Conservation (phyloP, 1,140 invertebrate genomes). For the Heliconius congener region DNA sequence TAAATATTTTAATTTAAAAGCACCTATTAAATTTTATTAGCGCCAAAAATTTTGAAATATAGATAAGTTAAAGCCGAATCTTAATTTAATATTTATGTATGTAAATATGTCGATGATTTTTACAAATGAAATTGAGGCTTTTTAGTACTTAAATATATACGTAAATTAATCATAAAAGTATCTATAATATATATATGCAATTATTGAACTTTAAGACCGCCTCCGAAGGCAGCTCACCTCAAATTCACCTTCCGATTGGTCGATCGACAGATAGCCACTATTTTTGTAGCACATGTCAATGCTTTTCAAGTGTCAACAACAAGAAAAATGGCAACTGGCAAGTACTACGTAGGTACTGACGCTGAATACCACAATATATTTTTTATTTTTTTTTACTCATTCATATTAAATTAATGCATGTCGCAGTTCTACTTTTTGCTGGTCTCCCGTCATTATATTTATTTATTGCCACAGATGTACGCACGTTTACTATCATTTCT, state of each 20-base stretch:
- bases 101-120: too few relatives aligned
- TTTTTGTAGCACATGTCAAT: conserved; percentile 34
- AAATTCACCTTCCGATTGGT: conserved; percentile 40
- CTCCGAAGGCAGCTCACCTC: conserved; percentile 42
- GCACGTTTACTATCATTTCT: conserved; percentile 17
- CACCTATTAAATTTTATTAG: too few relatives aligned
- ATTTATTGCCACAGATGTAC: conserved; percentile 29
- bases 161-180: not conserved
- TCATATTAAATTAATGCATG: conserved; percentile 38
- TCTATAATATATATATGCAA: not conserved
- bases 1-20: too few relatives aligned
- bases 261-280: conserved; percentile 21
- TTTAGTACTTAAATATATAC: too few relatives aligned
- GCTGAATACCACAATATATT: conserved; percentile 28
- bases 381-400: conserved; percentile 34
- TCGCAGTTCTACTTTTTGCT: conserved; percentile 35
- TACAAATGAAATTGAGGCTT: too few relatives aligned
- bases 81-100: too few relatives aligned
- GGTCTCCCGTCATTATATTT: conserved; percentile 26
- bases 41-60: too few relatives aligned
- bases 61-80: too few relatives aligned
- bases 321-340: conserved; percentile 24
- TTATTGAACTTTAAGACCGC: conserved; percentile 34
- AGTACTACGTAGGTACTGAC: conserved; percentile 28
- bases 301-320: conserved; percentile 35